These are phyloP conservation scores for Halictus rubicundus DNA, from an alignment of 1,140 invertebrate genomes.

Conservation along the genomic window DNA sequence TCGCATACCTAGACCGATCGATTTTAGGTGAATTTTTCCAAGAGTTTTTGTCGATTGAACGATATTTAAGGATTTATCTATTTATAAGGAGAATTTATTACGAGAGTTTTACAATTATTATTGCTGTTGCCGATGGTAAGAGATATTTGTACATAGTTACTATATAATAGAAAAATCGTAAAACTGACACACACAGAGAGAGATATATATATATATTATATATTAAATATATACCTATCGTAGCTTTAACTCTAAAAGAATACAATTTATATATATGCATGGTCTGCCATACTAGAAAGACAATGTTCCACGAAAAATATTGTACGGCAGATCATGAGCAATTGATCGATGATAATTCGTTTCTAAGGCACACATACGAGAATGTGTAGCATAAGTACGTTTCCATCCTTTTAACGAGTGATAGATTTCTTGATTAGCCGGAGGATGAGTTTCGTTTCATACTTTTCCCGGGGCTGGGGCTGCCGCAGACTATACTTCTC, in stretches of 20 bases:
- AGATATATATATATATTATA: slow-evolving; percentile 3
- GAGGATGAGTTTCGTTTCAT: slow-evolving; percentile 7
- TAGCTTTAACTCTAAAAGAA: slow-evolving; percentile 31
- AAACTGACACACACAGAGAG: slow-evolving; percentile 24
- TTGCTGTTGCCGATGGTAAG: slow-evolving; percentile 37
- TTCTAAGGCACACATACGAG: neutral
- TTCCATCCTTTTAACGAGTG: slow-evolving; percentile 25
- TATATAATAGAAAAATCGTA: slow-evolving; percentile 12
- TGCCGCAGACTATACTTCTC: slow-evolving; percentile 6
- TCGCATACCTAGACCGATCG: slow-evolving; percentile 7
- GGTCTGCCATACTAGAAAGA: slow-evolving; percentile 5
- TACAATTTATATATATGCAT: neutral
- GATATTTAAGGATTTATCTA: slow-evolving; percentile 52
- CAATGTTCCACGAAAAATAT: neutral
- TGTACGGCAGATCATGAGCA: slow-evolving; percentile 5
- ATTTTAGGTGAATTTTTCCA: slow-evolving; percentile 41
- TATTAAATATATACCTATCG: slow-evolving; percentile 35
- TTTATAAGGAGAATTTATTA: slow-evolving; percentile 50
- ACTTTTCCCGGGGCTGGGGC: slow-evolving; percentile 8
- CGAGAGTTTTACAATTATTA: slow-evolving; percentile 48
- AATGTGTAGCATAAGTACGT: neutral
- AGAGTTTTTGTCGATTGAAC: slow-evolving; percentile 52
- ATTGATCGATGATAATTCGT: slow-evolving; percentile 18
- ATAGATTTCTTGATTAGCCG: slow-evolving; percentile 19
- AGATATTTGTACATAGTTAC: slow-evolving; percentile 57